A percentile compares a stretch with the other conserved stretches of the same genome.
Evolutionary conservation across 2,888 invertebrate species (phyloP).

Genomic region (Sthenelais limicola): DNA sequence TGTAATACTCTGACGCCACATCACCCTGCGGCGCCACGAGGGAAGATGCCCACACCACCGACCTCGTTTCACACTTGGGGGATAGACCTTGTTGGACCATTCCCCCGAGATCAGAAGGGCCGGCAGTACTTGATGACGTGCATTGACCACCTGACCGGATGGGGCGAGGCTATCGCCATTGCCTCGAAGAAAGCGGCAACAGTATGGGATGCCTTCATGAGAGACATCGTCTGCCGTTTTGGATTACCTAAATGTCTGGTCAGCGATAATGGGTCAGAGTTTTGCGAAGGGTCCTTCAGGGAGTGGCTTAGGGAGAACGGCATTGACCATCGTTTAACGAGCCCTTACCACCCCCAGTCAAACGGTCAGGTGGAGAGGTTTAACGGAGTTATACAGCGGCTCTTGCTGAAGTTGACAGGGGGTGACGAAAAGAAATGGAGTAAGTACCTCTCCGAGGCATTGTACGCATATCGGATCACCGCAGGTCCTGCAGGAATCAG

Average conservation of each 20-base stretch:
- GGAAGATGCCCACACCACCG: not conserved
- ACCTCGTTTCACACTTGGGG: not conserved
- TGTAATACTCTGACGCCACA: not conserved
- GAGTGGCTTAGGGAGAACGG: not conserved
- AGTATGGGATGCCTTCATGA: not conserved
- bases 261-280: not conserved
- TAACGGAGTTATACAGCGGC: not conserved
- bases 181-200: not conserved
- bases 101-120: not conserved
- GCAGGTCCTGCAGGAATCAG: no score
- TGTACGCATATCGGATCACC: no score
- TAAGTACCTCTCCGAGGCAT: no score
- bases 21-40: not conserved
- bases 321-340: not conserved
- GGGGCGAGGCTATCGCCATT: not conserved
- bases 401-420: not conserved
- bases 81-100: constrained; percentile 8
- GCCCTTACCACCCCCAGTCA: not conserved
- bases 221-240: not conserved
- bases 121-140: no score
- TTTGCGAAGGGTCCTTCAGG: not conserved
- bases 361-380: constrained; percentile 12
- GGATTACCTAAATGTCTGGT: not conserved
- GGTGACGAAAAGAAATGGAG: no score
- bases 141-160: constrained; percentile 13